Base-by-base conservation (phyloP, 2,797 vertebrate genomes). In the Onychomys torridus region DNA sequence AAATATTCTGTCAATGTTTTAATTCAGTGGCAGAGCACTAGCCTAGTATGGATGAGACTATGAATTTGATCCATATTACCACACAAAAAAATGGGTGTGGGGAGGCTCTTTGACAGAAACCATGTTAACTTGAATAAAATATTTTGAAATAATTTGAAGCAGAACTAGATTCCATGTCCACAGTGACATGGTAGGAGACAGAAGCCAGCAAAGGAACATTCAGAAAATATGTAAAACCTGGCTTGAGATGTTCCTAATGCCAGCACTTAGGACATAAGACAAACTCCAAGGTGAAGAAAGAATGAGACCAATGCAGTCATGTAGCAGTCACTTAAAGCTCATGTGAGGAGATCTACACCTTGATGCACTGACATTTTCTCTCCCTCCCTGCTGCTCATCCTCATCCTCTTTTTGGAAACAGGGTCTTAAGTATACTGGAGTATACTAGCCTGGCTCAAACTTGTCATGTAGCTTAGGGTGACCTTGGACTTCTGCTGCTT, bases 101-200 rank as follows among this genome's bases (percentile, higher is more conserved):
- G n/a, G 29, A 37, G 5, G n/a, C 52, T 88, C 13, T 43, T 14
- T 37, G 23, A 79, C 32, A 78, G 25, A 34, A 71, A 90, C 37
- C 43, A 67, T 52, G n/a, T 32, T 84, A 49, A 84, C 6, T 25
- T 57, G 32, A 69, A 79, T 5, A 43, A 96, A 96, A 88, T 19
- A 61, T 63, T 90, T 84, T 57, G 63, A 94, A 91, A 89, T 23
- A 46, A 89, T 79, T 73, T 91, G 49, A 81, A 94, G 71, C 29
- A 88, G 85, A 95, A 94, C 8, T 19, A 81, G 17, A 93, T 91
- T 94, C 23, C 13, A 19, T 81, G 67, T 83, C 46, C 29, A 34
- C 89, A 85, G 78, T 43, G 25, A 65, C 14, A 27, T 46, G 81
- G 9, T 27, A 85, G 61, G 11, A 93, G 32, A 81, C 32, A 85